Conservation (phyloP, 2,797 vertebrate species). For the Halcyon smyrnensis region DNA sequence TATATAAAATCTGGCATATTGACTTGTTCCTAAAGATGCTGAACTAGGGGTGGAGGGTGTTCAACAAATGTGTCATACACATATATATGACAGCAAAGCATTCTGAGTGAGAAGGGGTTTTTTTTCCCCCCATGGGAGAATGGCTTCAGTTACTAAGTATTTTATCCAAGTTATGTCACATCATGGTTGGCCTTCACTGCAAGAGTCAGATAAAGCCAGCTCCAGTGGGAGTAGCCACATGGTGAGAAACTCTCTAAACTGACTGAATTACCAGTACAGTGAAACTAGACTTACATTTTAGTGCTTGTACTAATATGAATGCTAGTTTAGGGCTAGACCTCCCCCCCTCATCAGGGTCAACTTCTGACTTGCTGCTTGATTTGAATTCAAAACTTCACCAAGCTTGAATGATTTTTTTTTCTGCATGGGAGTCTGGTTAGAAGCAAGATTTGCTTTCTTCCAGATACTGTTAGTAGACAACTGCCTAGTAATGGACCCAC, state of each 20-base stretch:
- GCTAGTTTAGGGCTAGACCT: not conserved
- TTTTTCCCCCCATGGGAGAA: not conserved
- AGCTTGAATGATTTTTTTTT: not conserved
- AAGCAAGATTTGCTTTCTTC: not conserved
- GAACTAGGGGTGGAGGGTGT: not conserved
- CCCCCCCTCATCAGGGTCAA: not conserved
- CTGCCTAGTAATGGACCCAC: not conserved
- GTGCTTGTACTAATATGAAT: not conserved
- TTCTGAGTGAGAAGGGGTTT: not conserved
- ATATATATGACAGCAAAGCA: not conserved
- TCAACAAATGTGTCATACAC: not conserved
- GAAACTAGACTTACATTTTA: not conserved
- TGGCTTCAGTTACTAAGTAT: not conserved
- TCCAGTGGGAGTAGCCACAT: not conserved
- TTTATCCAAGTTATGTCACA: not conserved
- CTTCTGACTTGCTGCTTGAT: not conserved
- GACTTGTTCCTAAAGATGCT: not conserved
- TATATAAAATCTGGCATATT: not conserved
- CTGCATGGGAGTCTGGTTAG: not conserved
- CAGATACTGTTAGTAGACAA: not conserved
- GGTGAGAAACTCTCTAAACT: not conserved
- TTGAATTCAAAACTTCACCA: constrained; percentile 3
- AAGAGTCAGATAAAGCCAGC: not conserved
- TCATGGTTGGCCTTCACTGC: not conserved
- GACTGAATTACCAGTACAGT: not conserved